Evolutionary conservation across 1,140 invertebrate genomes (phyloP).

Genomic region (Caenorhabditis inopinata): DNA sequence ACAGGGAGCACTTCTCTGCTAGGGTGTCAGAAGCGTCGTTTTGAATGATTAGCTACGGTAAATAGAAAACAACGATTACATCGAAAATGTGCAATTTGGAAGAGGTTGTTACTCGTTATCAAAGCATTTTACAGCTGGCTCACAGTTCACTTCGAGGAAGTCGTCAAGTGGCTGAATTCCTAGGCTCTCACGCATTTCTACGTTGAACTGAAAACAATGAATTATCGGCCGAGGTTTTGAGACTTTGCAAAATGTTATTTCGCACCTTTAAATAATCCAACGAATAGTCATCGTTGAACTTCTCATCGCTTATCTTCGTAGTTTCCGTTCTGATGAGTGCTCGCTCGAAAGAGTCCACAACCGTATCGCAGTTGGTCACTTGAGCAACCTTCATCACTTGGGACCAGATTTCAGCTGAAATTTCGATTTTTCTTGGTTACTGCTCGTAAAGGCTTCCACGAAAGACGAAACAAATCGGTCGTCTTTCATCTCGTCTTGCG

Average conservation of each 20-base stretch:
- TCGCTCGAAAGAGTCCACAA: background rate
- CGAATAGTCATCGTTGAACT: background rate
- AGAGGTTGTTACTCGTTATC: no score
- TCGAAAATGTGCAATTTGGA: no score
- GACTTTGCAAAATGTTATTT: background rate
- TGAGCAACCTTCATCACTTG: background rate
- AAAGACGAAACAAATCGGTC: no score
- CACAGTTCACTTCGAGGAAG: background rate
- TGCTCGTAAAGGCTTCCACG: no score
- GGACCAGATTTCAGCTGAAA: background rate
- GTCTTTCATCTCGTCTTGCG: no score
- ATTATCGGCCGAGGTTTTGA: background rate
- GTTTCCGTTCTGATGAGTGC: background rate
- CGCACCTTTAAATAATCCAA: background rate
- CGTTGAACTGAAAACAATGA: slow-evolving; percentile 1
- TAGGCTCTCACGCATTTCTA: background rate
- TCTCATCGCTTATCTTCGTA: background rate
- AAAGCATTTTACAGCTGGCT: background rate
- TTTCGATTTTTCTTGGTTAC: no score
- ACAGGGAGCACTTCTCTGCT: no score
- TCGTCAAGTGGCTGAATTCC: background rate
- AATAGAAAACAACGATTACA: no score
- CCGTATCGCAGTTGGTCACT: background rate
- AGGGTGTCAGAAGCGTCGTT: no score
- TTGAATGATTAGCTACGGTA: no score